Evolutionary conservation across 2,113 vertebrate genomes (phyloP).

Genomic region (Colinus virginianus): DNA sequence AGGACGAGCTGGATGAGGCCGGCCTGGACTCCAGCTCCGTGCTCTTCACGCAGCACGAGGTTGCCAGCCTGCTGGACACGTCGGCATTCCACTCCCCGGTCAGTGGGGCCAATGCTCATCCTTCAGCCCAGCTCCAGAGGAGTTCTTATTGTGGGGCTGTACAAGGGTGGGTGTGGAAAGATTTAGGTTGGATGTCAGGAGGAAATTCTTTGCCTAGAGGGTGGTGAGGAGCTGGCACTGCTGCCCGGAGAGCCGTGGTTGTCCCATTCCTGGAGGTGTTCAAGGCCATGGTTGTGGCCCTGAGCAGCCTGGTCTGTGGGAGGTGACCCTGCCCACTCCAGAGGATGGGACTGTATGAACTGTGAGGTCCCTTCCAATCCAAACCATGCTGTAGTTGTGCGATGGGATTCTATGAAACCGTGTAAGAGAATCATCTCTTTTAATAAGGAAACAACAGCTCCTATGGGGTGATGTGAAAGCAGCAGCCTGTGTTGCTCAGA

Average conservation of each 20-base stretch:
- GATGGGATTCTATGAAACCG: background rate
- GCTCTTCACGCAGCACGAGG: constrained; percentile 88
- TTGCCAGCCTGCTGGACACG: constrained; percentile 88
- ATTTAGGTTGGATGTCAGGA: background rate
- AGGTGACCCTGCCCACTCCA: too few relatives aligned
- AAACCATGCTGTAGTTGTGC: too few relatives aligned
- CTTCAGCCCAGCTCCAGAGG: background rate
- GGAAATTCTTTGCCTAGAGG: background rate
- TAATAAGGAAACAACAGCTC: background rate
- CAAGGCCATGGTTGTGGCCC: too few relatives aligned
- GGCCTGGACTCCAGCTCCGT: constrained; percentile 80
- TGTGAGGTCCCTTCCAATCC: too few relatives aligned
- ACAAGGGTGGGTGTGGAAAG: background rate
- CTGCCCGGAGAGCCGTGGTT: too few relatives aligned
- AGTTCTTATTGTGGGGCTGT: background rate
- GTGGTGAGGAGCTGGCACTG: too few relatives aligned
- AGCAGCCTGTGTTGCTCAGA: background rate
- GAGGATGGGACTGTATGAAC: too few relatives aligned
- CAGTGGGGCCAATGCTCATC: constrained; percentile 30
- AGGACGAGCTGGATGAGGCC: constrained; percentile 83
- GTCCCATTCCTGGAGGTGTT: too few relatives aligned
- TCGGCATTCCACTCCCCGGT: constrained; percentile 90
- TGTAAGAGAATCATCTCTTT: background rate
- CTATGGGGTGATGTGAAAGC: background rate
- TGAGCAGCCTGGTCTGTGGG: too few relatives aligned